Conservation (phyloP, 1,140 invertebrate genomes). For the Campoletis sonorensis region DNA sequence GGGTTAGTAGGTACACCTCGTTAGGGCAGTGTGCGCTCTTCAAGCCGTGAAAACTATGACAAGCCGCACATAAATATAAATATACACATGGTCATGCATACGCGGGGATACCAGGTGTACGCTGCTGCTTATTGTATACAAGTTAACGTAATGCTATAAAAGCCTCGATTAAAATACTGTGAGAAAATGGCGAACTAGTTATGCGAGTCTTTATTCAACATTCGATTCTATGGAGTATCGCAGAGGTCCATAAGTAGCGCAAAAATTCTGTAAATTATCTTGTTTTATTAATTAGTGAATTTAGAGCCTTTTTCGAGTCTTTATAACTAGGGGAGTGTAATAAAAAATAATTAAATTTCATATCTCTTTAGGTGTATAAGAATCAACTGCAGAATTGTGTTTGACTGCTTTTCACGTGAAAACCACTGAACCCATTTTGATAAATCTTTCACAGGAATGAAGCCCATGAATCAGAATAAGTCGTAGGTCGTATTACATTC, state of each 20-base stretch:
- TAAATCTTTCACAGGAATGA: too few relatives aligned
- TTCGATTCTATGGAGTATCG: neutral
- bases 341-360: too few relatives aligned
- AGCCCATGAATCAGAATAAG: too few relatives aligned
- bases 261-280: neutral
- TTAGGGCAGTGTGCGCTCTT: constrained; percentile 25
- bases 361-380: too few relatives aligned
- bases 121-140: neutral
- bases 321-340: too few relatives aligned
- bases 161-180: neutral
- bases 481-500: too few relatives aligned
- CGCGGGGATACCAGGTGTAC: neutral
- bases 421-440: too few relatives aligned
- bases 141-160: neutral
- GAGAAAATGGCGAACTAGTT: constrained; percentile 5
- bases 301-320: too few relatives aligned
- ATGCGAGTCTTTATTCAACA: neutral
- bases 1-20: constrained; percentile 26
- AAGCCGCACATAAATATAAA: neutral
- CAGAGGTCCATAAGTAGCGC: neutral
- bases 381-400: too few relatives aligned
- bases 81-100: neutral
- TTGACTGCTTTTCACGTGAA: too few relatives aligned
- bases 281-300: neutral
- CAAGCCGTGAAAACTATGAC: constrained; percentile 35